Evolutionary conservation across 2,797 vertebrate genomes (phyloP), one percentile per base, ranked within the genome.

Genomic region (Gymnoscopelus braueri): DNA sequence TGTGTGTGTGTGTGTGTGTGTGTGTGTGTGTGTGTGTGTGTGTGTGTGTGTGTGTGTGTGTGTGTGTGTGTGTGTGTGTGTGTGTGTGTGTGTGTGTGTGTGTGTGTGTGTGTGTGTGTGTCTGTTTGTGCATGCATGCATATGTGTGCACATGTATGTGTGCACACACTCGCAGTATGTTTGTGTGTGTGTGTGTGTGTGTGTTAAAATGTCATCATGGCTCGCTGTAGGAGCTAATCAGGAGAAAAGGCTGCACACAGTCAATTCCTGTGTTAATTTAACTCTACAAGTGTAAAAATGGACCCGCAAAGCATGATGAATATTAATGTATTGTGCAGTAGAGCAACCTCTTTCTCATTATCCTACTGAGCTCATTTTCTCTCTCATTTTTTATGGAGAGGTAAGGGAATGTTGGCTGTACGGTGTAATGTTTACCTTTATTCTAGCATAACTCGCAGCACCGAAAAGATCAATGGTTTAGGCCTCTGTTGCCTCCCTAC

Each of bases 1-100:
- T 44, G 26, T 19, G 44, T 35, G 53, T 64, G 12, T 44, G 39
- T 44, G 26, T 24, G 26, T 65, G 23, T 56, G 54, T 56, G 54
- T 56, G 54, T 56, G 52, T 60, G 9, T 54, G 24, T 62, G 24
- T 48, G 48, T 53, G 72, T 67, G 66, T 69, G 50, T 60, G 55
- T 77, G 39, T 47, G 58, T 24, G 55, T 73, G 54, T 19, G 44
- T 35, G 53, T 64, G 12, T 44, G 32, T 48, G 24, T 54, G 54
- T 63, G 48, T 63, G 58, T 52, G 60, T 63, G 61, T 67, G 55
- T 52, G 39, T 68, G 26, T 65, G 23, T 57, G 13, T 62, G 14
- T 75, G 59, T 63, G 56, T 57, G 55, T 39, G 12, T 35, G 35
- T 54, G 52, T 54, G 52, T 15, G 52, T 15, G 52, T 54, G 52